phyloP scores from a whole-genome alignment of 2,113 vertebrate species.

The Desmodus rotundus region DNA sequence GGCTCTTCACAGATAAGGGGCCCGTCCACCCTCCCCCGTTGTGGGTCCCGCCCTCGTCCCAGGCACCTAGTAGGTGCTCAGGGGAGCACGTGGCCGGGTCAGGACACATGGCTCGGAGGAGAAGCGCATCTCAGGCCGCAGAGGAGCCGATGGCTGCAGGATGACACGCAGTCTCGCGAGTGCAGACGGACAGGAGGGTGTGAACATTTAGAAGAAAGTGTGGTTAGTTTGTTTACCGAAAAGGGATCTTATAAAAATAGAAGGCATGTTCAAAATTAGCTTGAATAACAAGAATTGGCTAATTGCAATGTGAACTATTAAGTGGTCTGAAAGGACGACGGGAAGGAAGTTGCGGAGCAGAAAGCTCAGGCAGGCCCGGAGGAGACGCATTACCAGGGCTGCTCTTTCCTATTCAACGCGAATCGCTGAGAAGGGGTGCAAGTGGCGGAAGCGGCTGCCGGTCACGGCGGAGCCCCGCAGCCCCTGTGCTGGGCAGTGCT shows the following conservation, averaged over 20 bases:
- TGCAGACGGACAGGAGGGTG: background rate
- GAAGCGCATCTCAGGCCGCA: background rate
- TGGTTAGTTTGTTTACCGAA: constrained; percentile 47
- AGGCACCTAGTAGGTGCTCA: fast-evolving
- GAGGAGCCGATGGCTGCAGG: too few species aligned
- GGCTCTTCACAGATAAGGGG: background rate
- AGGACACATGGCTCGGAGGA: too few species aligned
- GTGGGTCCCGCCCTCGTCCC: background rate
- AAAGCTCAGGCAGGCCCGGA: constrained; percentile 64
- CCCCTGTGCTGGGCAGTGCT: too few species aligned
- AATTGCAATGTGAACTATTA: constrained; percentile 77
- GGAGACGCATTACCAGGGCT: constrained; percentile 53
- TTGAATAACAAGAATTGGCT: constrained; percentile 74
- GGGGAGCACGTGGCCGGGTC: background rate
- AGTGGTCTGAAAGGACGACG: constrained; percentile 72
- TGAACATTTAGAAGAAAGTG: constrained; percentile 25
- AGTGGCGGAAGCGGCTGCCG: background rate
- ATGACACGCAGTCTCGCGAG: background rate
- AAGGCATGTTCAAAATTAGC: constrained; percentile 62
- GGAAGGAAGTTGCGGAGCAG: constrained; percentile 72
- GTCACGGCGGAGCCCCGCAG: too few species aligned
- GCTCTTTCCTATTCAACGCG: constrained; percentile 71
- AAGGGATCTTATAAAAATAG: constrained; percentile 53
- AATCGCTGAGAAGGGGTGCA: constrained; percentile 69
- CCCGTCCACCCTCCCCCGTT: background rate